These are phyloP conservation scores for Borostomias antarcticus DNA, from an alignment of 2,797 vertebrate species.

Conservation along the genomic window DNA sequence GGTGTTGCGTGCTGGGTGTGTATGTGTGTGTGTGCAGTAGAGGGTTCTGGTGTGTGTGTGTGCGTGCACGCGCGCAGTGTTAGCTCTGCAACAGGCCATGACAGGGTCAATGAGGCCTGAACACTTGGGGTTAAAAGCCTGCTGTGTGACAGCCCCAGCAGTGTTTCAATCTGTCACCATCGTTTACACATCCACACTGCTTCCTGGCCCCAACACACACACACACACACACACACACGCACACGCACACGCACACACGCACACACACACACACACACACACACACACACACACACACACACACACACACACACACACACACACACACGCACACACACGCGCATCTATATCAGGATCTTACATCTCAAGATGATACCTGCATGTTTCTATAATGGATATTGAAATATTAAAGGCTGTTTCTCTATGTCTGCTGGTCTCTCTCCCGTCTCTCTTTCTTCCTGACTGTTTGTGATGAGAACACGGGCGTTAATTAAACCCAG, in stretches of 20 bases:
- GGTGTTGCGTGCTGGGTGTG: constrained; percentile 15
- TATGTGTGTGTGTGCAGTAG: constrained; percentile 1
- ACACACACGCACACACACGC: too few relatives aligned
- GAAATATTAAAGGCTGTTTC: too few relatives aligned
- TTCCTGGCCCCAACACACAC: not conserved
- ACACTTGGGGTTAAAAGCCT: constrained; percentile 30
- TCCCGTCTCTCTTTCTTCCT: constrained; percentile 25
- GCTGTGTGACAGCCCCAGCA: constrained; percentile 17
- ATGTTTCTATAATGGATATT: too few relatives aligned
- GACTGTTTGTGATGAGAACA: constrained; percentile 38
- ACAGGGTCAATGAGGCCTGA: constrained; percentile 29
- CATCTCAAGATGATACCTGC: too few relatives aligned
- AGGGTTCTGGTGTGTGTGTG: not conserved
- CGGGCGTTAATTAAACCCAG: constrained; percentile 42
- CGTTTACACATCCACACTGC: constrained; percentile 8
- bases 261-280: constrained; percentile 10
- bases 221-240: constrained; percentile 12
- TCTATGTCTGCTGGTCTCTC: not conserved
- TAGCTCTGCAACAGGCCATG: constrained; percentile 1
- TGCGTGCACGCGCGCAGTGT: not conserved
- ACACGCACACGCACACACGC: constrained; percentile 10
- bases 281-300: constrained; percentile 10
- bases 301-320: constrained; percentile 1
- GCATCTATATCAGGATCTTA: too few relatives aligned
- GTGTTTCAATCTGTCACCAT: constrained; percentile 18